A percentile compares a stretch with the other conserved stretches of the same genome.
phyloP scores from a whole-genome alignment of 2,888 invertebrate genomes.

The Minunthozetes semirufus region DNA sequence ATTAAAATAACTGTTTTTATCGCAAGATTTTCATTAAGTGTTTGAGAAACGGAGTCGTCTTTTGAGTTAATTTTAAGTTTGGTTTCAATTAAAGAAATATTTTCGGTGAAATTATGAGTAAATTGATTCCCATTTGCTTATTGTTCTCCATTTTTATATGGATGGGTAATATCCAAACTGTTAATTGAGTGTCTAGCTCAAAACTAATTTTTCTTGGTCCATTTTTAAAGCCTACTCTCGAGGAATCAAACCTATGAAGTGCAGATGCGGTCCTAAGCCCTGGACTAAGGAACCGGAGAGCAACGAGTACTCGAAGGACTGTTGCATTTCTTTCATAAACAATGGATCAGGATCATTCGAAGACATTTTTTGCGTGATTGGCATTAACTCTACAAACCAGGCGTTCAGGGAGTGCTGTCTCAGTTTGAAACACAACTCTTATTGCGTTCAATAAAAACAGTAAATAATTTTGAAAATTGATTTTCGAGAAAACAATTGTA shows the following conservation, averaged over 20 bases:
- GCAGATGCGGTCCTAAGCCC: conserved; percentile 1
- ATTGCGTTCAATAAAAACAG: neutral
- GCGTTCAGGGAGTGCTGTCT: conserved; percentile 1
- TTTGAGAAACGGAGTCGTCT: too few relatives aligned
- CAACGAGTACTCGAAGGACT: neutral
- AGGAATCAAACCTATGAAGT: neutral
- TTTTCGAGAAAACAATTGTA: neutral
- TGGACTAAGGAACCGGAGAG: conserved; percentile 19
- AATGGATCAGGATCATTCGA: neutral
- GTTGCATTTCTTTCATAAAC: neutral
- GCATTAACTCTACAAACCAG: neutral
- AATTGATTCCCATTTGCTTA: too few relatives aligned
- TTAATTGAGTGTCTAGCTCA: too few relatives aligned
- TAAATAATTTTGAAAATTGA: neutral
- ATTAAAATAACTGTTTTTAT: too few relatives aligned
- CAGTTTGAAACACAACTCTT: neutral
- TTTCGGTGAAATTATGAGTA: too few relatives aligned
- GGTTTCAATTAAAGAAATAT: too few relatives aligned
- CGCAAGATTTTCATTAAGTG: too few relatives aligned
- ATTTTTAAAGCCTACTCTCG: too few relatives aligned
- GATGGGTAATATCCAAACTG: too few relatives aligned
- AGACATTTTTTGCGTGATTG: neutral
- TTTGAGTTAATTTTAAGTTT: too few relatives aligned
- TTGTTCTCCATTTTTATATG: too few relatives aligned
- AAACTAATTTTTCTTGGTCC: too few relatives aligned